These are phyloP conservation scores for Proteles cristata DNA, from an alignment of 2,113 vertebrate genomes.

Conservation along the genomic window DNA sequence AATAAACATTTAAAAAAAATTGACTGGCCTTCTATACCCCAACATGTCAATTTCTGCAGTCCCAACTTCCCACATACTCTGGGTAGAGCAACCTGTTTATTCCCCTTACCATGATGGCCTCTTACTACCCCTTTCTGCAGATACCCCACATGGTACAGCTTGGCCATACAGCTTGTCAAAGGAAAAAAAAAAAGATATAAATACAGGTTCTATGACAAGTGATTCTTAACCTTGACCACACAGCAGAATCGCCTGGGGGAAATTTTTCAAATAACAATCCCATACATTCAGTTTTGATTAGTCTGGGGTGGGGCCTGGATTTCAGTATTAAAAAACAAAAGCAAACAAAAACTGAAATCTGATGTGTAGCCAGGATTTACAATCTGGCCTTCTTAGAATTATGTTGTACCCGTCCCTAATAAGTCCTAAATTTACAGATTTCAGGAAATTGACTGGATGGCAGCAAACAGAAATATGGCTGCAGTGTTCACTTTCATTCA, in stretches of 20 bases:
- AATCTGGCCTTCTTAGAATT: background rate
- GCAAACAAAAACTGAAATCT: background rate
- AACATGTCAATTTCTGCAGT: background rate
- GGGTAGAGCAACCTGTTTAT: background rate
- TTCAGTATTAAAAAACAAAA: background rate
- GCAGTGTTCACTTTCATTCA: background rate
- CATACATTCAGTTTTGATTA: background rate
- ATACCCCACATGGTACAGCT: background rate
- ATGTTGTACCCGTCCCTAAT: background rate
- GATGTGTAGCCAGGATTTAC: background rate
- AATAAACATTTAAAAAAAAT: background rate
- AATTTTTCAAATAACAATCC: background rate
- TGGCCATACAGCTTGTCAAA: background rate
- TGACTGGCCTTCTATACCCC: background rate
- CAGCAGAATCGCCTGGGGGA: background rate
- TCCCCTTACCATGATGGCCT: background rate
- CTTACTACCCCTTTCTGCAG: background rate
- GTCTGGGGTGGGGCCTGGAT: background rate
- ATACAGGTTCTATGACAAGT: background rate
- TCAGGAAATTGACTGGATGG: background rate
- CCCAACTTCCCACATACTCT: background rate
- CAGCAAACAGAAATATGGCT: background rate
- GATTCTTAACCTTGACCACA: background rate
- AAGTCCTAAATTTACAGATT: background rate
- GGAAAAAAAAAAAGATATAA: background rate